phyloP scores from a whole-genome alignment of 2,888 invertebrate species.

The Chalcosyrphus nemorum region DNA sequence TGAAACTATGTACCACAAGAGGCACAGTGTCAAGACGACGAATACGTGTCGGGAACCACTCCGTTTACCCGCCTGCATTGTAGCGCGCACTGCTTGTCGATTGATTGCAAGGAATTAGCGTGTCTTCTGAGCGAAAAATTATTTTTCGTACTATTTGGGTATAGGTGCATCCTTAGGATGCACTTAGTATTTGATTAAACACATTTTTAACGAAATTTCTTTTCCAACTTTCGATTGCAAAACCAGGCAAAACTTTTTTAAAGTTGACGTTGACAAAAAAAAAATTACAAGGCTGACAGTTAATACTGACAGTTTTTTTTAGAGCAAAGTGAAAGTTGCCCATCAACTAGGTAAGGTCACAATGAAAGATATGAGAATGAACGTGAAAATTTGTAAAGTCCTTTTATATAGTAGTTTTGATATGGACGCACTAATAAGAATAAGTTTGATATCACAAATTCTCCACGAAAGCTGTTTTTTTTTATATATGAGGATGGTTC shows the following conservation, averaged over 20 bases:
- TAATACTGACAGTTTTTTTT: constrained; percentile 11
- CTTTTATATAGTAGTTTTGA: too few species aligned
- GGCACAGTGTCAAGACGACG: constrained; percentile 87
- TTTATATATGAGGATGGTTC: too few species aligned
- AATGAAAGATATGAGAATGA: neutral
- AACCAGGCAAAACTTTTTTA: too few species aligned
- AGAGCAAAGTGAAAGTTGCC: constrained; percentile 6
- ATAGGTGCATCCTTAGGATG: constrained; percentile 17
- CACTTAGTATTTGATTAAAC: constrained; percentile 41
- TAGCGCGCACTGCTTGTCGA: neutral
- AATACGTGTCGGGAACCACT: constrained; percentile 86
- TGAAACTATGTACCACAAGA: constrained; percentile 93
- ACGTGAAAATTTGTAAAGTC: too few species aligned
- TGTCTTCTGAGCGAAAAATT: neutral
- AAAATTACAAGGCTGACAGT: constrained; percentile 21
- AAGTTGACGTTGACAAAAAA: constrained; percentile 71
- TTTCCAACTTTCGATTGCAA: constrained; percentile 29
- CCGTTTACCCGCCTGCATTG: constrained; percentile 81
- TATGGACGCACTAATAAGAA: too few species aligned
- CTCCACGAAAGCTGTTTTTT: too few species aligned
- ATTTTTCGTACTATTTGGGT: neutral
- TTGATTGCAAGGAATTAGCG: neutral
- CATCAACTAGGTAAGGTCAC: constrained; percentile 27
- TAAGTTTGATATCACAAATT: too few species aligned
- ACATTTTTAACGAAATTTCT: constrained; percentile 46